Evolutionary conservation across 2,113 vertebrate genomes (phyloP), one percentile per base, ranked within the genome.

Genomic region (Trogon surrucura): DNA sequence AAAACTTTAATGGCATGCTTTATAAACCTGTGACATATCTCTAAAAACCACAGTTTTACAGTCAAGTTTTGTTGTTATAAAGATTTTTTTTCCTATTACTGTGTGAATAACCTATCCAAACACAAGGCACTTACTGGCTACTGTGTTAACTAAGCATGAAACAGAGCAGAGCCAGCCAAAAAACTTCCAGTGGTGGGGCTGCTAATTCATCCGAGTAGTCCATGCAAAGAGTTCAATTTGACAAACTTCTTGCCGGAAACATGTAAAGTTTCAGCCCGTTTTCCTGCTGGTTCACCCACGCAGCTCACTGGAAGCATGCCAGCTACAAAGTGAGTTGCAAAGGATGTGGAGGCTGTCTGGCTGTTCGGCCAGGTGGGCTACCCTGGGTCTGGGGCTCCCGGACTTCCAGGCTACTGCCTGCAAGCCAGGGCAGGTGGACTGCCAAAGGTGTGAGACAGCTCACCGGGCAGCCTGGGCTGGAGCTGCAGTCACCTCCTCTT

Each of bases 301-400:
- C 85, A 80, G 93, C 85, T 95, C 4, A 1, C 65, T 96, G 95
- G 94, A 91, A 74, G 18, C 8, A 3, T 2, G 90, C 94, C 95
- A 95, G 88, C 69, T 84, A 30, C 78, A 30, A 72, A 81, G 84
- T 29, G 89, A 85, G 89, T 78, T 48, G 86, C 77, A 79, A 74
- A 84, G 65, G 69, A 53, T 91, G 69, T 45, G 86, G 77, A 79
- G 65, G 47, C 86, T 48, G 38, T 84, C 84, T 65, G 50, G 65
- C 53, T 84, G 26, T 17, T 91, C 65, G 60, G 93, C 80, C 84
- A 96, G 86, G 70, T 95, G 93, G 80, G 65, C 53, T 94, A 22
- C 86, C 80, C 69, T 41, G 65, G 22, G 5, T 84, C 45, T 89
- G 91, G 73, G 89, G 57, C 78, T 92, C 67, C 71, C 1, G 0